Evolutionary conservation across 2,888 invertebrate species (phyloP).

Genomic region (Apodemia zela): DNA sequence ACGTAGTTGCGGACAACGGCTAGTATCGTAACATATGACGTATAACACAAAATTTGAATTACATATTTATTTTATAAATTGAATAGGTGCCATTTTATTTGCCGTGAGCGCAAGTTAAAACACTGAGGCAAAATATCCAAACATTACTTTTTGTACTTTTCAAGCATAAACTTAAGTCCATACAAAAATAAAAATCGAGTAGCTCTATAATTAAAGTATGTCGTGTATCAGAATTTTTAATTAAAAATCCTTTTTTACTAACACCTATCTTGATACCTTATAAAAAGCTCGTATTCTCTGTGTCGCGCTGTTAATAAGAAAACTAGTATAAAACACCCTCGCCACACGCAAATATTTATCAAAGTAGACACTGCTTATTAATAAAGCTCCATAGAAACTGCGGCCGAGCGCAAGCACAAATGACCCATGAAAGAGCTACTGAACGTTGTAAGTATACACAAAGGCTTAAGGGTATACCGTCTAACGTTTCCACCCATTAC

Average conservation of each 20-base stretch:
- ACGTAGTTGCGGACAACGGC: no score
- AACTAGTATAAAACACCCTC: conserved; percentile 1
- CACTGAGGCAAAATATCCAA: no score
- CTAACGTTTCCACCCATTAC: conserved; percentile 64
- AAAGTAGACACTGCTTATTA: conserved; percentile 50
- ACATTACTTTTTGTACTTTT: no score
- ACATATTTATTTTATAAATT: no score
- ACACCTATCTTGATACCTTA: neutral
- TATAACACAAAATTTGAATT: no score
- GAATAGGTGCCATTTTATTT: no score
- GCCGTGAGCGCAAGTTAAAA: no score
- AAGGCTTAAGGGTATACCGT: conserved; percentile 60
- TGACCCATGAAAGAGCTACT: conserved; percentile 58
- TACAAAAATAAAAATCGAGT: no score
- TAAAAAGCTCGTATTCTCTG: neutral
- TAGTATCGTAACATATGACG: no score
- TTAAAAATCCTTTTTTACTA: neutral
- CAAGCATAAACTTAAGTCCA: no score
- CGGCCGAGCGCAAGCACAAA: conserved; percentile 45
- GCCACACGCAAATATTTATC: conserved; percentile 39
- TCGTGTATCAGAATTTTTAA: neutral
- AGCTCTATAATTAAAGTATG: no score
- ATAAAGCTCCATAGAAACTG: conserved; percentile 53
- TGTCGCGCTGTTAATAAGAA: neutral
- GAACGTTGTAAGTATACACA: conserved; percentile 55